A percentile compares a stretch with the other conserved stretches of the same genome.
phyloP scores from a whole-genome alignment of 1,140 invertebrate species.

The Bombyx mandarina region DNA sequence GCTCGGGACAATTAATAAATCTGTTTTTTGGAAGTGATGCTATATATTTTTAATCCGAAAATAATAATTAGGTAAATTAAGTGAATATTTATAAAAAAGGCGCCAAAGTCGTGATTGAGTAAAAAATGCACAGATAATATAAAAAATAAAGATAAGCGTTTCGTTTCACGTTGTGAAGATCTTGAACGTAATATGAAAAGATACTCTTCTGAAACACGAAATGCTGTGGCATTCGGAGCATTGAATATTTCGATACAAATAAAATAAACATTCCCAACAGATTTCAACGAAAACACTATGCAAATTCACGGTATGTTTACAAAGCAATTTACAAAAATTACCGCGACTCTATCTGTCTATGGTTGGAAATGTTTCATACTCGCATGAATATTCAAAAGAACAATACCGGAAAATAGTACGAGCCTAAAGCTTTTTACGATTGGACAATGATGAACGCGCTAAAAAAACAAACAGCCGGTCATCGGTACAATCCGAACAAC shows the following conservation, averaged over 20 bases:
- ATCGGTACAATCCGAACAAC: conserved; percentile 21
- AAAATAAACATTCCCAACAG: conserved; percentile 3
- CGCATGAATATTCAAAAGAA: conserved; percentile 18
- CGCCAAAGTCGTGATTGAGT: too few relatives aligned
- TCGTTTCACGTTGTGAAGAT: too few relatives aligned
- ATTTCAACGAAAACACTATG: conserved; percentile 1
- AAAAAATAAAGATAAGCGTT: too few relatives aligned
- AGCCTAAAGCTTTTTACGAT: conserved; percentile 42
- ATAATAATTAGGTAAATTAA: too few relatives aligned
- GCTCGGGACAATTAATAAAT: too few relatives aligned
- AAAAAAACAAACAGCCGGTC: conserved; percentile 48
- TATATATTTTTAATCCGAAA: too few relatives aligned
- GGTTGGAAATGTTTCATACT: conserved; percentile 8
- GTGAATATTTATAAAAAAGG: too few relatives aligned
- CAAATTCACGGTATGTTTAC: conserved; percentile 3
- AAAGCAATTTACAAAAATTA: conserved; percentile 8
- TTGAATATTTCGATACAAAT: conserved; percentile 5
- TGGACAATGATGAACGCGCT: conserved; percentile 56
- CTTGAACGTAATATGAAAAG: too few relatives aligned
- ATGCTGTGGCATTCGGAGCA: neutral
- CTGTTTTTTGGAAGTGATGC: too few relatives aligned
- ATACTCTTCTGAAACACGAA: neutral
- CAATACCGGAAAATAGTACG: conserved; percentile 14
- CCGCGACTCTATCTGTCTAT: neutral
- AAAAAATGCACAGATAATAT: too few relatives aligned